Base-by-base conservation (phyloP, 1,140 invertebrate genomes). In the Chlorops oryzae region DNA sequence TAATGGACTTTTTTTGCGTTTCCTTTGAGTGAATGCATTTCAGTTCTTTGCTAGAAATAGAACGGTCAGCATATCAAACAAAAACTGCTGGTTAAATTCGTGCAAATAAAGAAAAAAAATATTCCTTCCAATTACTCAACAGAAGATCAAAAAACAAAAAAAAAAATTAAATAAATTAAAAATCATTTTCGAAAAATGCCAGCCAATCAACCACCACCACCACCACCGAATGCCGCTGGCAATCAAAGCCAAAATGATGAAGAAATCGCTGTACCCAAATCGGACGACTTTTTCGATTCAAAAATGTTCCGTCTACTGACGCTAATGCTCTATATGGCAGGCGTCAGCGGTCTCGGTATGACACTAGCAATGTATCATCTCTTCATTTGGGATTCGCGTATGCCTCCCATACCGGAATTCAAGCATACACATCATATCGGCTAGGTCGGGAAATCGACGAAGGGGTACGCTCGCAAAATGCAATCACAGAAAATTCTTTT, bases 371-470 rank as follows among this genome's bases (percentile, higher is more conserved):
- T 67, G n/a, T 70, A 67, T 38, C 63, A 70, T 50, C 52, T 70
- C 1, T 70, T 70, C 42, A 67, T 70, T 24, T 70, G 67, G 67
- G 67, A 70, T 21, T 70, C 67, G 2, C 55, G 64, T 17, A 70
- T 70, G 67, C 67, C 67, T 28, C 63, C 65, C 5, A 47, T 70
- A 42, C 66, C 66, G 35, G 52, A 69, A 18, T 69, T 68, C 51
- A 70, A 70, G 57, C 66, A 70, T 38, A 61, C 63, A 44, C 66
- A 70, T 58, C 66, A 66, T n/a, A 66, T 64, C 46, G 65, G 65
- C 32, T 69, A 69, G 45, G n/a, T n/a, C n/a, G n/a, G 17, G 3
- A 13, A 3, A 37, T 34, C 34, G 24, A 42, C 21, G 12, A 13
- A 37, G 4, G 34, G n/a, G n/a, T 15, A 37, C 34, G 18, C 4